Evolutionary conservation across 1,140 invertebrate species (phyloP).

Genomic region (Philopotamus ludificatus): DNA sequence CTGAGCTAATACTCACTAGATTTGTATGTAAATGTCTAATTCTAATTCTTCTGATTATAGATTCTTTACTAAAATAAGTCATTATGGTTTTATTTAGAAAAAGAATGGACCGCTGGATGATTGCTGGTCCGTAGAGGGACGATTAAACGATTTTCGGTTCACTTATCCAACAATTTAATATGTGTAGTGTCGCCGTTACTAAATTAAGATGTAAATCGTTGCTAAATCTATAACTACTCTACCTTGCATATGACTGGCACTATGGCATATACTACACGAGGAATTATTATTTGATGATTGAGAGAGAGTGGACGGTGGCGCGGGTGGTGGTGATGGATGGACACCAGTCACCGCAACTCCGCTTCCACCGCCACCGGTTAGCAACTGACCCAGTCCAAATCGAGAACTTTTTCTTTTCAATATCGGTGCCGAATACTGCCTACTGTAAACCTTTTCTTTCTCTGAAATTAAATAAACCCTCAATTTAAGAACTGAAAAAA

Average conservation of each 20-base stretch:
- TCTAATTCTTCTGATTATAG: no score
- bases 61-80: no score
- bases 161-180: no score
- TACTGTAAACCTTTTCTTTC: slow-evolving; percentile 86
- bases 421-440: slow-evolving; percentile 86
- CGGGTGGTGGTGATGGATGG: slow-evolving; percentile 42
- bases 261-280: slow-evolving; percentile 33
- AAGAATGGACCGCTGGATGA: no score
- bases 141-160: no score
- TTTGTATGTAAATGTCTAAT: no score
- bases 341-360: not conserved
- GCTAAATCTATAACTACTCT: slow-evolving; percentile 24
- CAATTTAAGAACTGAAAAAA: no score
- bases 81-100: no score
- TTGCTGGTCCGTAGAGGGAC: no score
- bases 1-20: no score
- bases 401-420: slow-evolving; percentile 88
- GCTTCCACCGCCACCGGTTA: slow-evolving; percentile 51
- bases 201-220: not conserved
- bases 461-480: slow-evolving; percentile 55
- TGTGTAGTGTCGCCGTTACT: no score
- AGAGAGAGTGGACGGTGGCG: slow-evolving; percentile 42
- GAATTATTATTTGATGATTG: slow-evolving; percentile 43
- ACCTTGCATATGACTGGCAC: slow-evolving; percentile 31
- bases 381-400: slow-evolving; percentile 86